Percentiles rank a stretch among this genome's conserved stretches.
These are phyloP conservation scores for Neuroterus valhalla DNA, from an alignment of 1,140 invertebrate genomes.

Conservation along the genomic window DNA sequence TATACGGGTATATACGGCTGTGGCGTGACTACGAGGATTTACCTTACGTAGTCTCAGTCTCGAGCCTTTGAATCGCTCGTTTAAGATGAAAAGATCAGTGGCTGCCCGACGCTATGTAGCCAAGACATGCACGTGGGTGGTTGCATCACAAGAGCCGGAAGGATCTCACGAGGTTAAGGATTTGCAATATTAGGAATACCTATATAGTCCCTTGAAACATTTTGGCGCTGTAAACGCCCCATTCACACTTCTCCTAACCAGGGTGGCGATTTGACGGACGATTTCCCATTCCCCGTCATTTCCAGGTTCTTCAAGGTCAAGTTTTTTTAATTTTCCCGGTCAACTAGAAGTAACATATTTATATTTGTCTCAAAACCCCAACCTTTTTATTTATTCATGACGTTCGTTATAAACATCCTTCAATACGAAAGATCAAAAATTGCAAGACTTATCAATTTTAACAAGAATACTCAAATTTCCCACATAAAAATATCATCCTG, in stretches of 20 bases:
- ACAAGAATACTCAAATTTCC: no score
- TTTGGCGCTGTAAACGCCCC: constrained; percentile 52
- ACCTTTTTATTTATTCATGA: no score
- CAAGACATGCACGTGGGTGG: constrained; percentile 62
- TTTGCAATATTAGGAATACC: constrained; percentile 54
- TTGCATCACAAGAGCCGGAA: constrained; percentile 63
- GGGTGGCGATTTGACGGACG: no score
- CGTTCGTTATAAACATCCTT: no score
- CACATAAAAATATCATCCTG: no score
- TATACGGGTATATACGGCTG: constrained; percentile 68
- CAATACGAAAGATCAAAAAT: no score
- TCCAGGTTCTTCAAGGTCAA: no score
- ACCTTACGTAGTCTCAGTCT: constrained; percentile 57
- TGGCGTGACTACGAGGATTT: constrained; percentile 66
- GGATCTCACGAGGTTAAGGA: constrained; percentile 59
- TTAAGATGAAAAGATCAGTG: constrained; percentile 70
- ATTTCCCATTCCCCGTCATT: no score
- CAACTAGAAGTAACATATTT: no score
- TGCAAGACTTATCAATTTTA: no score
- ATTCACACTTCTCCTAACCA: constrained; percentile 55
- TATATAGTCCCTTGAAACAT: constrained; percentile 46
- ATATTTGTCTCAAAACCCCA: no score
- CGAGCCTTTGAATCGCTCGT: constrained; percentile 66
- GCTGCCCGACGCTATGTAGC: constrained; percentile 50
- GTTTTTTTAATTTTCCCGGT: no score